These are phyloP conservation scores for Scomber scombrus DNA, from an alignment of 2,113 vertebrate species.

Conservation along the genomic window DNA sequence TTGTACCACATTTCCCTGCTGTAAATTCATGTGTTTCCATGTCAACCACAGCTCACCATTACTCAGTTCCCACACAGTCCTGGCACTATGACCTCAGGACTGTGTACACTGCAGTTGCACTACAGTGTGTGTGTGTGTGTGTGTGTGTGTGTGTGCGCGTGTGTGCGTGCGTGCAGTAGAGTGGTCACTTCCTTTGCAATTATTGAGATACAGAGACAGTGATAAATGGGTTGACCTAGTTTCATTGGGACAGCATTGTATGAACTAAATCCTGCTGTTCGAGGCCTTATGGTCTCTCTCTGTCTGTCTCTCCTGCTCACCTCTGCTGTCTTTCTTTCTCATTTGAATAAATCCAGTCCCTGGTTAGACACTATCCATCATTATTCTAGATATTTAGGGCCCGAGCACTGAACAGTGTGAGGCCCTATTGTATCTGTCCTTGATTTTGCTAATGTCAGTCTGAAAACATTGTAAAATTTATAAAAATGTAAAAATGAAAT, in stretches of 20 bases:
- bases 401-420: no score
- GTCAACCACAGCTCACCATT: conserved; percentile 72
- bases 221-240: conserved; percentile 65
- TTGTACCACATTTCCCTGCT: conserved; percentile 38
- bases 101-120: conserved; percentile 29
- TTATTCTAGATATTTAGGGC: not conserved
- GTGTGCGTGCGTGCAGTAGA: not conserved
- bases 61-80: conserved; percentile 72
- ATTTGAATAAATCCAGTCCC: not conserved
- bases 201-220: conserved; percentile 37
- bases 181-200: conserved; percentile 21
- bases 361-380: not conserved
- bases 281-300: conserved; percentile 10
- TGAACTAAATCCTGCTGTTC: conserved; percentile 30
- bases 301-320: not conserved
- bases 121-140: conserved; percentile 9
- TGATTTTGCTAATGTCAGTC: not conserved
- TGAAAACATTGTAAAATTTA: not conserved
- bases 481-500: no score
- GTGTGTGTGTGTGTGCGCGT: not conserved
- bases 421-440: not conserved
- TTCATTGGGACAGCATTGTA: conserved; percentile 45
- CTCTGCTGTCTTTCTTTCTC: not conserved
- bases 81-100: conserved; percentile 64
- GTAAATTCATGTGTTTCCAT: conserved; percentile 77